Evolutionary conservation across 2,113 vertebrate genomes (phyloP).

Genomic region (Bubo scandiacus): DNA sequence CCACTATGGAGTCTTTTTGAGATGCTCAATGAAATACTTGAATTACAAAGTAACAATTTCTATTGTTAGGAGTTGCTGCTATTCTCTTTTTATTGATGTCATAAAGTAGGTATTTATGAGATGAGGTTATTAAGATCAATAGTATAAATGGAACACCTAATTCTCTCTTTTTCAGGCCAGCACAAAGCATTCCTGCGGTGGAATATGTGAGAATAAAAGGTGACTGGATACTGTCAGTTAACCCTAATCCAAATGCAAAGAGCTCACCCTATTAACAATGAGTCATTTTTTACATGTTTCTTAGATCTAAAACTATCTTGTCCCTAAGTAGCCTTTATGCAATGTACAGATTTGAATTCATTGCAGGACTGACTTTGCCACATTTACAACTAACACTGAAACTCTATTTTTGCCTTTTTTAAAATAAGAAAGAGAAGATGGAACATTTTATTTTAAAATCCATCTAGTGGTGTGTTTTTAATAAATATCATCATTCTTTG

Average conservation of each 20-base stretch:
- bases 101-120: conserved; percentile 76
- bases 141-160: conserved; percentile 74
- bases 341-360: conserved; percentile 55
- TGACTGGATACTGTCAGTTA: conserved; percentile 67
- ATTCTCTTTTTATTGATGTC: conserved; percentile 72
- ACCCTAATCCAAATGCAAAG: conserved; percentile 78
- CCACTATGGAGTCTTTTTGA: conserved; percentile 41
- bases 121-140: conserved; percentile 75
- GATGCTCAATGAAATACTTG: conserved; percentile 49
- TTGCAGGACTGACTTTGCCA: conserved; percentile 16
- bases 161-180: conserved; percentile 68
- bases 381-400: conserved; percentile 14
- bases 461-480: conserved; percentile 26
- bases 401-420: not conserved
- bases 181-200: conserved; percentile 63
- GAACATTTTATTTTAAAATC: conserved; percentile 30
- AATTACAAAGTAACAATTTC: conserved; percentile 65
- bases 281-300: conserved; percentile 68
- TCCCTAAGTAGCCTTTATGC: conserved; percentile 65
- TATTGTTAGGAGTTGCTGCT: conserved; percentile 66
- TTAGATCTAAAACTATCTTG: conserved; percentile 70
- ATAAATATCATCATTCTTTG: not conserved
- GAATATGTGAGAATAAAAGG: conserved; percentile 61
- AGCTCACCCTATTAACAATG: conserved; percentile 70
- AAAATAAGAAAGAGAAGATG: not conserved